Percentiles rank a stretch among this genome's conserved stretches.
These are phyloP conservation scores for Melitaea athalia DNA, from an alignment of 2,888 invertebrate genomes.

Conservation along the genomic window DNA sequence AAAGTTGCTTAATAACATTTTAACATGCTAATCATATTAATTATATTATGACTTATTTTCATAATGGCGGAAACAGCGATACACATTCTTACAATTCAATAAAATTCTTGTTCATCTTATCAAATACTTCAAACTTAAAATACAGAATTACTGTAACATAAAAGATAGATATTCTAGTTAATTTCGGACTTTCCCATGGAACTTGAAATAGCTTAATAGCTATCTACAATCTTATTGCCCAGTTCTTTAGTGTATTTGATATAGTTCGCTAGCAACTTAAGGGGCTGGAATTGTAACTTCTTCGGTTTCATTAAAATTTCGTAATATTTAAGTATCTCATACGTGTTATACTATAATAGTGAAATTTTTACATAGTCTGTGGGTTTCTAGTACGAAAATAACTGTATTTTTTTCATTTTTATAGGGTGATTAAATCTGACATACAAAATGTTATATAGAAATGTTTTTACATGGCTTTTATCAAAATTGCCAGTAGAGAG, in stretches of 20 bases:
- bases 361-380: no score
- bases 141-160: not conserved
- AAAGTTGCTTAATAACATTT: no score
- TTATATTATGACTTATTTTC: no score
- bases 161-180: not conserved
- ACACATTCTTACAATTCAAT: not conserved
- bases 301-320: not conserved
- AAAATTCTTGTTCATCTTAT: not conserved
- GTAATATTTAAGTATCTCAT: no score
- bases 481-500: constrained; percentile 19
- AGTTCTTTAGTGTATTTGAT: not conserved
- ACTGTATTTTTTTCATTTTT: no score
- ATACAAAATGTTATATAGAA: not conserved
- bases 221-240: not conserved
- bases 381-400: no score
- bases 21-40: no score
- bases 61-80: no score
- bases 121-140: not conserved
- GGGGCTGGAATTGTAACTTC: not conserved
- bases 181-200: constrained; percentile 9
- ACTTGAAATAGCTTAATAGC: not conserved
- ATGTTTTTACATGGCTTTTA: not conserved
- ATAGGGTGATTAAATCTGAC: no score
- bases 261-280: not conserved
- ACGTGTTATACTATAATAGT: no score